Conservation (phyloP, 2,888 invertebrate genomes). For the Caenorhabditis sinica region DNA sequence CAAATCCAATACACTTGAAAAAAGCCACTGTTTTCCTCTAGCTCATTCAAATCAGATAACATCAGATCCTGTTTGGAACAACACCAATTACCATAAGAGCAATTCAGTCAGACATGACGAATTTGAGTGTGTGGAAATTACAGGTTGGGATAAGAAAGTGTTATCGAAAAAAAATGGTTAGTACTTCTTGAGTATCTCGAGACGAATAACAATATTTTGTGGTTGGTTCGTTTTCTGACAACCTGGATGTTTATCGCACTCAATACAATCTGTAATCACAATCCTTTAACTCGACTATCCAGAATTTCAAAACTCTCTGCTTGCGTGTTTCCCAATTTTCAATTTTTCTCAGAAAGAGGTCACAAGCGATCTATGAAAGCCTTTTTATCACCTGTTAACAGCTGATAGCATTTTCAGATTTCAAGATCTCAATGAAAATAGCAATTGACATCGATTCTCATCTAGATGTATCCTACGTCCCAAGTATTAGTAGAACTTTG, state of each 20-base stretch:
- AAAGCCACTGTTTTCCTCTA: too few relatives aligned
- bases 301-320: not conserved
- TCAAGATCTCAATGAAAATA: not conserved
- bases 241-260: too few relatives aligned
- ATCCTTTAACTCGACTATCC: too few relatives aligned
- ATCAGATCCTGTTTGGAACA: not conserved
- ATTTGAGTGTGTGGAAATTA: not conserved
- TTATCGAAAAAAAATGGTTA: not conserved
- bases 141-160: not conserved
- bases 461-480: too few relatives aligned
- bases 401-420: not conserved
- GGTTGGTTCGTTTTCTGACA: too few relatives aligned
- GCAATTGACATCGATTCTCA: not conserved
- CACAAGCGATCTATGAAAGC: not conserved
- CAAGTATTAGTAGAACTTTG: too few relatives aligned
- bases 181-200: too few relatives aligned
- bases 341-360: not conserved
- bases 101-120: constrained; percentile 14
- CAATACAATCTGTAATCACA: too few relatives aligned
- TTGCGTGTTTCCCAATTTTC: not conserved
- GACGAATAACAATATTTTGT: too few relatives aligned
- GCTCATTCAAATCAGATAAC: not conserved
- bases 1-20: too few relatives aligned
- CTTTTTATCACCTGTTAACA: not conserved
- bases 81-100: not conserved